These are phyloP conservation scores for Lophura nycthemera DNA, from an alignment of 2,113 vertebrate species.

Conservation along the genomic window DNA sequence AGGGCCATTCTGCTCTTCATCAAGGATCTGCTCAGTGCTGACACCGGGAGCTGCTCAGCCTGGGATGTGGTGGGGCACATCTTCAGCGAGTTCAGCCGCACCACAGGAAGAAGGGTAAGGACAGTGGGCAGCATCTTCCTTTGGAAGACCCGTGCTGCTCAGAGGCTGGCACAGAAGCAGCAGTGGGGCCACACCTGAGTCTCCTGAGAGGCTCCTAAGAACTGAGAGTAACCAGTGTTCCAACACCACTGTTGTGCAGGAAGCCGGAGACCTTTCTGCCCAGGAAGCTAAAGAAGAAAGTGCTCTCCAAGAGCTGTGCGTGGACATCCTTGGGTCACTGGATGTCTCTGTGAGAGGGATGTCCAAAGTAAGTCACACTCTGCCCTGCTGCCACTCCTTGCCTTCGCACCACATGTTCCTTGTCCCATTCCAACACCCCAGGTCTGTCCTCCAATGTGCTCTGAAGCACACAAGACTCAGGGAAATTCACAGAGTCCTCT, in stretches of 20 bases:
- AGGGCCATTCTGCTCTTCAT: too few species aligned
- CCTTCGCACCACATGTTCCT: too few species aligned
- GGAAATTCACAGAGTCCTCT: too few species aligned
- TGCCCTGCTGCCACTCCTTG: neutral
- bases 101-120: neutral
- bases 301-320: neutral
- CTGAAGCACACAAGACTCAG: neutral
- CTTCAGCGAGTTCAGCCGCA: neutral
- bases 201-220: too few species aligned
- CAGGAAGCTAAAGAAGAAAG: neutral
- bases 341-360: neutral
- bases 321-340: neutral
- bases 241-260: too few species aligned
- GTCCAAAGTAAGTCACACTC: neutral
- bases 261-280: neutral
- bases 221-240: too few species aligned
- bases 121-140: neutral
- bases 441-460: too few species aligned
- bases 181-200: too few species aligned
- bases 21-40: neutral
- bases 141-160: too few species aligned
- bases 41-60: neutral
- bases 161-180: too few species aligned
- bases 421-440: neutral
- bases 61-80: neutral